Conservation (phyloP, 64 coral and sea anemone species). For the Anthopleura sola region DNA sequence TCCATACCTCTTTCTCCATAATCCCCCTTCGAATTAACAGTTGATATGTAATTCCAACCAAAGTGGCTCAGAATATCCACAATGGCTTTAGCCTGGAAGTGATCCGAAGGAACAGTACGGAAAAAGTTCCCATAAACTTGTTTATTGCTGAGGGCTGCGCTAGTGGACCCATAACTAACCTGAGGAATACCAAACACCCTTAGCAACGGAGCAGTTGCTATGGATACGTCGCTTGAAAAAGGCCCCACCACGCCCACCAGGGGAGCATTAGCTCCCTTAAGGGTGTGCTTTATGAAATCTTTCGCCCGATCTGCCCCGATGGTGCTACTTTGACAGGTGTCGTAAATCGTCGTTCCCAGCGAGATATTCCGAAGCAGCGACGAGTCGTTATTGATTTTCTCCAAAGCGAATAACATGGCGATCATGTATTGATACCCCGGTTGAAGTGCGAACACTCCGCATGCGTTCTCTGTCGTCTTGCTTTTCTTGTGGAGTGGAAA, state of each 20-base stretch:
- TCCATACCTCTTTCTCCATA: constrained; percentile 87
- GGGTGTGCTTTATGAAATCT: constrained; percentile 77
- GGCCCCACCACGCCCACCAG: constrained; percentile 78
- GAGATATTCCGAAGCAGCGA: constrained; percentile 73
- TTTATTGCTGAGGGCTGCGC: constrained; percentile 75
- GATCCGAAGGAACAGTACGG: constrained; percentile 82
- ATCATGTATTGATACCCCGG: constrained; percentile 85
- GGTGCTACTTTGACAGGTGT: constrained; percentile 84
- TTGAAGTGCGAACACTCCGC: constrained; percentile 66
- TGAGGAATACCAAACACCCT: constrained; percentile 91
- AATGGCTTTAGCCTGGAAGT: constrained; percentile 76
- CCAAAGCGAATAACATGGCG: constrained; percentile 85
- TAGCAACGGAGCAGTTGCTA: constrained; percentile 74
- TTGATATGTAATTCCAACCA: constrained; percentile 80
- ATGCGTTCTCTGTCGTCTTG: constrained; percentile 63
- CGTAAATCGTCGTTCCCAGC: constrained; percentile 79
- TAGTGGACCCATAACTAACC: constrained; percentile 85
- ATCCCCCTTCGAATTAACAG: constrained; percentile 75
- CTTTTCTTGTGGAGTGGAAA: constrained; percentile 77
- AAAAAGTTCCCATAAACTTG: constrained; percentile 82
- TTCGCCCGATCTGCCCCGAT: constrained; percentile 86
- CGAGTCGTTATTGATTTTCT: constrained; percentile 79
- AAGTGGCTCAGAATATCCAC: constrained; percentile 70
- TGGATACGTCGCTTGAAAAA: constrained; percentile 70
- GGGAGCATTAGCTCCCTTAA: constrained; percentile 34